Percentiles rank a stretch among this genome's conserved stretches.
Evolutionary conservation across 2,113 vertebrate genomes (phyloP).

Genomic region (Mionectes macconnelli): DNA sequence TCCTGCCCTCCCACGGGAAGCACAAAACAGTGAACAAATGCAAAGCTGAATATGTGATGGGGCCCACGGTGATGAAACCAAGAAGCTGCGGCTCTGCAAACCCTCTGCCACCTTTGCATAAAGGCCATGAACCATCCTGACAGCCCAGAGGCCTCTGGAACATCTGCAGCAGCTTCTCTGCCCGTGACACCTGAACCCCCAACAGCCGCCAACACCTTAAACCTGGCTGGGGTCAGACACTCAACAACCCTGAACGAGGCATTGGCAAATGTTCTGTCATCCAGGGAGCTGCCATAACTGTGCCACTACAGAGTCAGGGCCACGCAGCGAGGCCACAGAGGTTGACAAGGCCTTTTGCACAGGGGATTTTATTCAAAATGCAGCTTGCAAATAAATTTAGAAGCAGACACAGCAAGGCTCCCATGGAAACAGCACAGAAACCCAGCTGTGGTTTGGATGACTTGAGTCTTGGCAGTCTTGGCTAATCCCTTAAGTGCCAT

Average conservation of each 20-base stretch:
- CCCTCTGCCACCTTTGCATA: neutral
- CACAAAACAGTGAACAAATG: neutral
- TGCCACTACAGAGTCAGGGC: neutral
- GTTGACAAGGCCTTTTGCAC: neutral
- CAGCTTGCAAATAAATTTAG: slow-evolving; percentile 25
- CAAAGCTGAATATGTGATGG: accelerated
- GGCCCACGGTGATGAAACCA: neutral
- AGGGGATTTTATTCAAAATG: neutral
- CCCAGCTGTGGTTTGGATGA: slow-evolving; percentile 24
- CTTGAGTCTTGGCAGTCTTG: neutral
- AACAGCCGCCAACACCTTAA: neutral
- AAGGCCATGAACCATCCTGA: neutral
- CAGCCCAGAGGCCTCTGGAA: neutral
- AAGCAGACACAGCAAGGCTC: neutral
- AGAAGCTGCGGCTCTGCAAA: neutral
- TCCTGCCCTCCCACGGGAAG: neutral
- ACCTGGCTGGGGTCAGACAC: neutral
- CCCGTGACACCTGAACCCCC: neutral
- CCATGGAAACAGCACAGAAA: slow-evolving; percentile 9
- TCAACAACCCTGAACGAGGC: neutral
- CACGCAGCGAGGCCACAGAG: neutral
- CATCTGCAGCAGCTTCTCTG: neutral
- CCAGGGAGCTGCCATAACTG: neutral
- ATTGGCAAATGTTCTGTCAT: neutral
- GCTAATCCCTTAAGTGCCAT: slow-evolving; percentile 59